A percentile compares a stretch with the other conserved stretches of the same genome.
Conservation (phyloP, 2,888 invertebrate genomes). For the Nematopogon swammerdamellus region DNA sequence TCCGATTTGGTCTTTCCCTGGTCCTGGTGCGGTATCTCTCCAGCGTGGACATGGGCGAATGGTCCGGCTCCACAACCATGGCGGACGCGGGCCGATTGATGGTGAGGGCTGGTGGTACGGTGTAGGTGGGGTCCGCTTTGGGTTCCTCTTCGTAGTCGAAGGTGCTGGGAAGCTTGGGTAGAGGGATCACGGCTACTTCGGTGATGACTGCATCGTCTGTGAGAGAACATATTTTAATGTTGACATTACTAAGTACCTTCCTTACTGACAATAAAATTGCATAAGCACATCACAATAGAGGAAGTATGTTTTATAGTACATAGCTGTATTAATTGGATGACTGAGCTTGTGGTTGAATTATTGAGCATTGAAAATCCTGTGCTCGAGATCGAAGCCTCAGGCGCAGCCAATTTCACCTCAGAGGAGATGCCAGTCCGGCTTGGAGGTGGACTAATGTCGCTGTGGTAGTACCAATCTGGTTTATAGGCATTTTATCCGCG, state of each 20-base stretch:
- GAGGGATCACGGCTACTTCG: constrained; percentile 60
- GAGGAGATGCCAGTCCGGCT: no score
- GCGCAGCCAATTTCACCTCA: no score
- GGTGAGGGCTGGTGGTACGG: constrained; percentile 30
- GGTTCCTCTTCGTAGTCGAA: constrained; percentile 40
- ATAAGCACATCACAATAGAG: no score
- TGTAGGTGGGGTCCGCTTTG: constrained; percentile 21
- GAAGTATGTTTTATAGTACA: no score
- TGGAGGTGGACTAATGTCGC: no score
- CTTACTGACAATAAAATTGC: neutral
- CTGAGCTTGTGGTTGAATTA: no score
- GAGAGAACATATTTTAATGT: constrained; percentile 8
- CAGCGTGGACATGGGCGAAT: constrained; percentile 44
- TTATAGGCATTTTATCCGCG: no score
- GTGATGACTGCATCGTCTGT: constrained; percentile 61
- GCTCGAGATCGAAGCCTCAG: no score
- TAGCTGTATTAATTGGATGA: no score
- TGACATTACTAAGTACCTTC: neutral
- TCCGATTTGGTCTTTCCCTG: constrained; percentile 28
- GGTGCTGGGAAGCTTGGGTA: constrained; percentile 60
- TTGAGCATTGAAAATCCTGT: no score
- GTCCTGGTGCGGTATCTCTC: constrained; percentile 44
- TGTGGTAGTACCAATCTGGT: no score
- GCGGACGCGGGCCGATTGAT: constrained; percentile 26
- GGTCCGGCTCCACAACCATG: constrained; percentile 21